Evolutionary conservation across 2,797 vertebrate genomes (phyloP).

Genomic region (Helarctos malayanus): DNA sequence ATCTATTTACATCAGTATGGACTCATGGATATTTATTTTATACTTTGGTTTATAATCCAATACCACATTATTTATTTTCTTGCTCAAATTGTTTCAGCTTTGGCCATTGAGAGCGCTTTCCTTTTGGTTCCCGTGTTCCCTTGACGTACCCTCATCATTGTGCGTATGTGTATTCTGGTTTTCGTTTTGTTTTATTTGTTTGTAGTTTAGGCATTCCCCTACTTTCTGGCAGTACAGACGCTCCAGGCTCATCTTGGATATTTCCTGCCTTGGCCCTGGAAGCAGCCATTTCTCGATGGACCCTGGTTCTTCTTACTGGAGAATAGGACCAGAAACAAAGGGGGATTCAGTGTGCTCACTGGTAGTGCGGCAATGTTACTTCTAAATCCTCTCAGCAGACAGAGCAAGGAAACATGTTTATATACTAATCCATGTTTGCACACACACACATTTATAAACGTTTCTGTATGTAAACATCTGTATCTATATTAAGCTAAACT

Average conservation of each 20-base stretch:
- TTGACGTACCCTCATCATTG: not conserved
- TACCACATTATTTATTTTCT: not conserved
- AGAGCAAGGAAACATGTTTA: not conserved
- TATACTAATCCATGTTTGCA: not conserved
- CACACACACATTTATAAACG: not conserved
- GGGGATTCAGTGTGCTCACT: rapidly evolving
- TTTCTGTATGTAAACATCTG: not conserved
- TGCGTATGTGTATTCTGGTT: not conserved
- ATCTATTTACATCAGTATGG: not conserved
- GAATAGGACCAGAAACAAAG: not conserved
- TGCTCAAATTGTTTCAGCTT: not conserved
- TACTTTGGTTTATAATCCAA: not conserved
- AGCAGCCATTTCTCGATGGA: not conserved
- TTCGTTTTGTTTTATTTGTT: not conserved
- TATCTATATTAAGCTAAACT: not conserved
- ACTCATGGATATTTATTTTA: not conserved
- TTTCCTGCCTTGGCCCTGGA: not conserved
- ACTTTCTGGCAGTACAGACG: not conserved
- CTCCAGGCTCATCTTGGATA: not conserved
- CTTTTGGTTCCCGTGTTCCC: no score
- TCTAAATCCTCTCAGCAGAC: not conserved
- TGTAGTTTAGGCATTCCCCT: not conserved
- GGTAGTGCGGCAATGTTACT: not conserved
- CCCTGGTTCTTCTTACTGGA: not conserved
- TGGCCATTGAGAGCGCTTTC: not conserved